A percentile compares a stretch with the other conserved stretches of the same genome.
Evolutionary conservation across 2,888 invertebrate species (phyloP).

Genomic region (Buathra laborator): DNA sequence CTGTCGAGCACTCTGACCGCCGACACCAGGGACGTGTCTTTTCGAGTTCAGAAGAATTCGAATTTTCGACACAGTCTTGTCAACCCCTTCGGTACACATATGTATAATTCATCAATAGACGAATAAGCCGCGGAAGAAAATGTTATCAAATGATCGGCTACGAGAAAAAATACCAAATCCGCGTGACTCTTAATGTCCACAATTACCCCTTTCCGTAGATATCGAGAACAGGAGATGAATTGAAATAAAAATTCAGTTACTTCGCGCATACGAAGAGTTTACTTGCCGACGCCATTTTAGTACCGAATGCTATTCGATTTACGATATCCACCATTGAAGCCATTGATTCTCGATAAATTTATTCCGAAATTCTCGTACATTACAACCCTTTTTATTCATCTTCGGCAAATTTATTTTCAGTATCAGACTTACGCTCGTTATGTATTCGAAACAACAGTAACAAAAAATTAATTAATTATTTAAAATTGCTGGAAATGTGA

Average conservation of each 20-base stretch:
- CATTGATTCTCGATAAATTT: background rate
- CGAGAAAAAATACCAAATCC: background rate
- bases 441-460: background rate
- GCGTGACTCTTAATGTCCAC: background rate
- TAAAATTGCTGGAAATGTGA: too few species aligned
- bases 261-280: too few species aligned
- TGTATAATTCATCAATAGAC: background rate
- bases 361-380: background rate
- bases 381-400: background rate
- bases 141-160: background rate
- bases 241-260: background rate
- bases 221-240: background rate
- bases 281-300: slow-evolving; percentile 2
- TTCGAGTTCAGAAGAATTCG: slow-evolving; percentile 25
- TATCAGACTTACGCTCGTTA: background rate
- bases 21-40: slow-evolving; percentile 59
- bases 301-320: background rate
- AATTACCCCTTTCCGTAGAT: background rate
- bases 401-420: background rate
- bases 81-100: background rate
- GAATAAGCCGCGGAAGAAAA: background rate
- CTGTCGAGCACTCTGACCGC: slow-evolving; percentile 23
- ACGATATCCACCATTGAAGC: background rate
- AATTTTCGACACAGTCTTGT: background rate
- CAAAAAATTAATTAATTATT: too few species aligned